A percentile compares a stretch with the other conserved stretches of the same genome.
These are phyloP conservation scores for Dysdera silvatica DNA, from an alignment of 1,140 invertebrate genomes.

Conservation along the genomic window DNA sequence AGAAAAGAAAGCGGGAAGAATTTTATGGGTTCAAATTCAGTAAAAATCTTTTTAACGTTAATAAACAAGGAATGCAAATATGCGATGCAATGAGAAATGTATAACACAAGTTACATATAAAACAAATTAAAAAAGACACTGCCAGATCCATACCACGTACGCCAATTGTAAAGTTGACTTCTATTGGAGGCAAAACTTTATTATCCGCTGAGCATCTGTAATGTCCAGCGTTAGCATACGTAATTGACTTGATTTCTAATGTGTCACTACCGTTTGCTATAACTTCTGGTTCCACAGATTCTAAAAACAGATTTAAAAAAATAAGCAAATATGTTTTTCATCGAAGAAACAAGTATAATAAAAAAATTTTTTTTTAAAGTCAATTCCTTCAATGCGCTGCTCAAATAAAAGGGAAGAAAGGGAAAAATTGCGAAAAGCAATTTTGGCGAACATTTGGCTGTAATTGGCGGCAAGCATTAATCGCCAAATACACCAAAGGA, in stretches of 20 bases:
- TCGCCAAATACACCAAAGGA: conserved; percentile 38
- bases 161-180: conserved; percentile 3
- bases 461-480: too few relatives aligned
- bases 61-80: too few relatives aligned
- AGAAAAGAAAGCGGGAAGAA: too few relatives aligned
- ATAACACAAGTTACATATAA: too few relatives aligned
- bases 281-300: not conserved
- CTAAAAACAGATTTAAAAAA: not conserved
- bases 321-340: conserved; percentile 3
- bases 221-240: conserved; percentile 7
- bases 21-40: too few relatives aligned
- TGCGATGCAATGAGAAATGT: too few relatives aligned
- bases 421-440: too few relatives aligned
- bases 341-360: too few relatives aligned
- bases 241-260: not conserved
- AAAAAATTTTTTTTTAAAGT: conserved; percentile 6
- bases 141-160: conserved; percentile 14
- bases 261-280: not conserved
- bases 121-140: too few relatives aligned
- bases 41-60: too few relatives aligned
- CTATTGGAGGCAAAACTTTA: not conserved
- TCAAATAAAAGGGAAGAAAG: too few relatives aligned
- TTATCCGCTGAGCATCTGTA: conserved; percentile 21
- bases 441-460: conserved; percentile 22
- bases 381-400: too few relatives aligned